Evolutionary conservation across 2,113 vertebrate species (phyloP), one percentile per base, ranked within the genome.

Genomic region (Regulus satrapa): DNA sequence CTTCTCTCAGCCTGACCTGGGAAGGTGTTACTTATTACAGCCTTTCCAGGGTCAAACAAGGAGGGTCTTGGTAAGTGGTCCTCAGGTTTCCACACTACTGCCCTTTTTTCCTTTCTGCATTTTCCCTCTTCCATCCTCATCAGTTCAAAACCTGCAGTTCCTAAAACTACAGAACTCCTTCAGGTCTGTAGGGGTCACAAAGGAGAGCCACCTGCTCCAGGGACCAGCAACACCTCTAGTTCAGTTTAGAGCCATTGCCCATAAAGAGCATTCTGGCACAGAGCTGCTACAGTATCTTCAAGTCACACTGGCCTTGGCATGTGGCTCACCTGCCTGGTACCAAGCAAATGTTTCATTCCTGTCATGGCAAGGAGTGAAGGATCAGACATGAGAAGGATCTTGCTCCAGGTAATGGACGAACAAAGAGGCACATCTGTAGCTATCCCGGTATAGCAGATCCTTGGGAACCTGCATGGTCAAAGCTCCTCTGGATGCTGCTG

Each of bases 291-390:
- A 28, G 29, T 11, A 48, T 3, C 61, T n/a, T 52, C 54, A 26
- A 24, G 34, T 15, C 54, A 18, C 0, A 0, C 1, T 21, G 71
- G 54, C 38, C 26, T 64, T 25, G 36, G 49, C 49, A 59, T 0
- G 0, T 3, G 20, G 36, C 51, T 55, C 21, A 11, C 28, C 32
- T 61, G 26, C 21, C 58, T 41, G 40, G 6, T 29, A 3, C 3
- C 25, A 11, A 2, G 16, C 38, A 56, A 45, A 13, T 0, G 1
- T 40, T 34, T 59, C 9, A 3, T 24, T 24, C 67, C 64, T 55
- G 18, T 36, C n/a, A 7, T 1, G 12, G 58, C 51, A 76, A 45
- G 28, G 25, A n/a, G n/a, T n/a, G n/a, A n/a, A n/a, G n/a, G n/a
- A n/a, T n/a, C n/a, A n/a, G n/a, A 38, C 32, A 32, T 2, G 8